Conservation (phyloP, 1,140 invertebrate species). For the Rhyacophila brunnea region DNA sequence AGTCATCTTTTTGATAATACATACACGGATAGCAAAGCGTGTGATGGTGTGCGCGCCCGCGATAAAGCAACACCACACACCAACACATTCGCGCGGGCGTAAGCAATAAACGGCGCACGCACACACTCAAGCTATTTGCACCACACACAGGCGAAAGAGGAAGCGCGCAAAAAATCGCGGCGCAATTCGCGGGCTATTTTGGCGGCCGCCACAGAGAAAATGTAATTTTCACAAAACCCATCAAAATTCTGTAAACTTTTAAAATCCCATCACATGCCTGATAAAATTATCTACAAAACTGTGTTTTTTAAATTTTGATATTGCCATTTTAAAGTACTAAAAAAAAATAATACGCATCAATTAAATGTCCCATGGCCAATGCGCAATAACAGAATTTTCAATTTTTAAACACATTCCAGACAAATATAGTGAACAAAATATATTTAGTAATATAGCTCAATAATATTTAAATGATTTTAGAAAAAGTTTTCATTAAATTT, state of each 20-base stretch:
- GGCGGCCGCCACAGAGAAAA: neutral
- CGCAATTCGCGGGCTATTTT: neutral
- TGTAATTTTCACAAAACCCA: conserved; percentile 2
- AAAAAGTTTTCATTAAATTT: no score
- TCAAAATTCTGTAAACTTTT: conserved; percentile 27
- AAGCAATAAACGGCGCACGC: neutral
- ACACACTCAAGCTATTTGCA: neutral
- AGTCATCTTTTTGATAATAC: no score
- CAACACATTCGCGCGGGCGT: neutral
- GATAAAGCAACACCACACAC: neutral
- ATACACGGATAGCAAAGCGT: no score
- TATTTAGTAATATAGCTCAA: neutral
- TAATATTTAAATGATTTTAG: no score
- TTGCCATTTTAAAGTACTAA: neutral
- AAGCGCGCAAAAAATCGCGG: conserved; percentile 1
- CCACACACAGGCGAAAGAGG: neutral
- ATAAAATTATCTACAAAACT: neutral
- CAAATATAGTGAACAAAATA: conserved; percentile 2
- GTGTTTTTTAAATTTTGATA: neutral
- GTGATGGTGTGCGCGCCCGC: no score
- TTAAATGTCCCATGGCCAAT: neutral
- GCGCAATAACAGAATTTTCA: neutral
- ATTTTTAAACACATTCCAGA: neutral
- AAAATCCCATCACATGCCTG: conserved; percentile 16
- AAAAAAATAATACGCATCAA: conserved; percentile 34